Base-by-base conservation (phyloP, 2,113 vertebrate genomes). In the Megatriorchis doriae region DNA sequence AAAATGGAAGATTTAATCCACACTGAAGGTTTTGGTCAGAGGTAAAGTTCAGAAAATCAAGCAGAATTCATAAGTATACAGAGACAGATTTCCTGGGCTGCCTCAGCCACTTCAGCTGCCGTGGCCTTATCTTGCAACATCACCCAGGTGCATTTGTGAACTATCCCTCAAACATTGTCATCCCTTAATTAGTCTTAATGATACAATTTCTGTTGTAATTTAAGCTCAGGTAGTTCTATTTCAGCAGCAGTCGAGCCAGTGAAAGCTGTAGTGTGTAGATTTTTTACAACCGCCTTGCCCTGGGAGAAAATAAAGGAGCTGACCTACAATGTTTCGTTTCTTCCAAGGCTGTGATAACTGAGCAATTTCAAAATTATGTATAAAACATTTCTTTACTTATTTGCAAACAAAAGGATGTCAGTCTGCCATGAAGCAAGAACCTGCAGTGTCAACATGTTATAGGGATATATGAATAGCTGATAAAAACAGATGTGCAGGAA, bases 21-120 rank as follows among this genome's bases (percentile, higher is more conserved):
- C 23, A 21, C 11, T 75, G 66, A 93, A 91, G 56, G 61, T 79
- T 94, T 88, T 86, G 75, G 66, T 93, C 79, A 83, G 67, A 90
- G 79, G 86, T 90, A 68, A 92, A 94, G 75, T 93, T 93, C 88
- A 97, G 53, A 93, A 93, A 93, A 86, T 83, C 67, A 90, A 77
- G 40, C 42, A 65, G 82, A 94, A 93, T 86, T 92, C 79, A 3
- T 48, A 86, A 82, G 19, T 73, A 36, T 40, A 56, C 1, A 13
- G 34, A 81, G 36, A 71, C 10, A 75, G n/a, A 67, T 47, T 86
- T 19, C 45, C 27, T 63, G 32, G 34, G 25, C 66, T 68, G 48
- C n/a, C 12, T 67, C 38, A 82, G 32, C 14, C 31, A 15, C 70
- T 50, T 80, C 74, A 81, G 14, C 55, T 73, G 8, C 47, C 36